Conservation (phyloP, 1,140 invertebrate species). For the Rhyzopertha dominica region DNA sequence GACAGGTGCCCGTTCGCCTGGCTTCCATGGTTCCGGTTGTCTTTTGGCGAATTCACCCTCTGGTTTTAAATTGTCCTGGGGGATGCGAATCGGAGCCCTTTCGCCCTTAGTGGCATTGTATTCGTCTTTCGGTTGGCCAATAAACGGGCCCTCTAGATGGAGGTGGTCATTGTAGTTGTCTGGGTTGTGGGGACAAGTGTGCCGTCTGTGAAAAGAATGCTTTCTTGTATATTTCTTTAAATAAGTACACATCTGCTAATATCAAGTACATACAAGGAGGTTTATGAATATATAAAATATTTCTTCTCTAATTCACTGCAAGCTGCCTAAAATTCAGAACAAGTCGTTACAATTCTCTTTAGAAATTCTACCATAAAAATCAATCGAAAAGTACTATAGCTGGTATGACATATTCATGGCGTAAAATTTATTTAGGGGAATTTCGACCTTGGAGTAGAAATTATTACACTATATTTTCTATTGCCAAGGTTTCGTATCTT, state of each 20-base stretch:
- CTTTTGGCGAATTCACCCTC: conserved; percentile 50
- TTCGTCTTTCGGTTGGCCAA: conserved; percentile 50
- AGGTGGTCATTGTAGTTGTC: conserved; percentile 51
- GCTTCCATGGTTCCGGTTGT: conserved; percentile 35
- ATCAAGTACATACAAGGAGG: not conserved
- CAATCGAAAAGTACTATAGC: not conserved
- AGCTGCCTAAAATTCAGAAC: not conserved
- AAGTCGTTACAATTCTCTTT: not conserved
- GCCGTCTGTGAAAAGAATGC: conserved; percentile 47
- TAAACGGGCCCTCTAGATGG: conserved; percentile 53
- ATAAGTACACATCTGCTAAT: not conserved
- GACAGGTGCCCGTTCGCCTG: conserved; percentile 46
- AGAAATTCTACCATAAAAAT: not conserved
- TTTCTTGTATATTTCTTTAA: not conserved
- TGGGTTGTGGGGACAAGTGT: conserved; percentile 48
- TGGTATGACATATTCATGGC: not conserved
- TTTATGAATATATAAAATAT: not conserved
- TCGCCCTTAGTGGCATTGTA: conserved; percentile 52
- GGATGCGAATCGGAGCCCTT: conserved; percentile 49
- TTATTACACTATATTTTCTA: too few relatives aligned
- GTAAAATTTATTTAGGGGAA: too few relatives aligned
- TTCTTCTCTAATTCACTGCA: not conserved
- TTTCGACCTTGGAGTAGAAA: too few relatives aligned
- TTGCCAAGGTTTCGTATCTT: too few relatives aligned
- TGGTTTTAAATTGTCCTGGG: conserved; percentile 57